phyloP scores from a whole-genome alignment of 2,888 invertebrate species.

The Lottia gigantea region DNA sequence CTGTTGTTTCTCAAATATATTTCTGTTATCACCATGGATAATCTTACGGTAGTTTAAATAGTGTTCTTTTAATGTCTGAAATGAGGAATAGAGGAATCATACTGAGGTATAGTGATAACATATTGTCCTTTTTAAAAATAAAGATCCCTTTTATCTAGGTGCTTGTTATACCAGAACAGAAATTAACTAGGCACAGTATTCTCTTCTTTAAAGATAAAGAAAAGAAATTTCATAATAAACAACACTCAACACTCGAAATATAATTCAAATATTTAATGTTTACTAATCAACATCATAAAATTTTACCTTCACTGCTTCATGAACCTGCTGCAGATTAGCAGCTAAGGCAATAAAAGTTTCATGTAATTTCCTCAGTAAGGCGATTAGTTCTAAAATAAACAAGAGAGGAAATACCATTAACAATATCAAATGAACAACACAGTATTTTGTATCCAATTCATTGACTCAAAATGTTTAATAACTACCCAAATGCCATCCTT shows the following conservation, averaged over 20 bases:
- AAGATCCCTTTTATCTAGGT: too few species aligned
- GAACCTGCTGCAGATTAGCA: constrained; percentile 85
- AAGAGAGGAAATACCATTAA: too few species aligned
- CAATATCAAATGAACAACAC: too few species aligned
- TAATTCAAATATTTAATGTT: too few species aligned
- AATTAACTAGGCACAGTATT: neutral
- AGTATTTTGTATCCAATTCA: too few species aligned
- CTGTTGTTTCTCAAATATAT: constrained; percentile 76
- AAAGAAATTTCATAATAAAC: neutral
- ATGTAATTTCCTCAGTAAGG: constrained; percentile 84
- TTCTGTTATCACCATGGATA: constrained; percentile 80
- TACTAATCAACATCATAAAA: neutral
- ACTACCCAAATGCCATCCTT: too few species aligned
- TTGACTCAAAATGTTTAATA: too few species aligned
- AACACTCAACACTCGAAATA: neutral
- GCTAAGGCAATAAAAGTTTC: constrained; percentile 88
- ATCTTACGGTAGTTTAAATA: constrained; percentile 85
- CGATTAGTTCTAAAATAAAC: constrained; percentile 76
- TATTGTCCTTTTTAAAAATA: too few species aligned
- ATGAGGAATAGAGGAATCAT: neutral
- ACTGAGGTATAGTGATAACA: too few species aligned
- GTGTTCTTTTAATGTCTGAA: constrained; percentile 79
- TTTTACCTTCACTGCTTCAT: constrained; percentile 75
- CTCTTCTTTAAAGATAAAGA: neutral
- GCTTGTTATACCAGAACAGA: too few species aligned